phyloP scores from a whole-genome alignment of 2,888 invertebrate species.

The Stenchaetothrips biformis region DNA sequence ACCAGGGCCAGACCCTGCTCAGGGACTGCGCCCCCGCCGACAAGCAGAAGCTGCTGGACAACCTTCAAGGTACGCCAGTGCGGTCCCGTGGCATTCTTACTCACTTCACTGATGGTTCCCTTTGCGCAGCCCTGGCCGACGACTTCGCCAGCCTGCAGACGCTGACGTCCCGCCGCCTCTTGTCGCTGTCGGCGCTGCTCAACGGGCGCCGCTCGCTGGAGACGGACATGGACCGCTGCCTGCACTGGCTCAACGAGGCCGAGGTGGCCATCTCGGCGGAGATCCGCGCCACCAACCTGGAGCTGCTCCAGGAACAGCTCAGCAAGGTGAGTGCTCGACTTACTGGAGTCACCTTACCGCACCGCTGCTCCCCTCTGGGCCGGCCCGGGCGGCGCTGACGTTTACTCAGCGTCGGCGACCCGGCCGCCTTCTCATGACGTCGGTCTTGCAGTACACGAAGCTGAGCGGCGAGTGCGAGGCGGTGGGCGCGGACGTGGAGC shows the following conservation, averaged over 20 bases:
- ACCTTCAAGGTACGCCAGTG: conserved; percentile 39
- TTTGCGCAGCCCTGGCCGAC: conserved; percentile 63
- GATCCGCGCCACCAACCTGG: conserved; percentile 71
- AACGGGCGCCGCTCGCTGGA: conserved; percentile 78
- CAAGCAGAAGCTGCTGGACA: conserved; percentile 41
- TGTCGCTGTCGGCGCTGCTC: conserved; percentile 65
- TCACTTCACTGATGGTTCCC: conserved; percentile 35
- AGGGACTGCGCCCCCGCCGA: conserved; percentile 72
- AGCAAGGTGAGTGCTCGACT: conserved; percentile 53
- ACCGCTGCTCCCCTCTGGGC: too few species aligned
- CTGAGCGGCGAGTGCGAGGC: conserved; percentile 68
- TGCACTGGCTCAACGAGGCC: conserved; percentile 85
- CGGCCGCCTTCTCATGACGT: neutral
- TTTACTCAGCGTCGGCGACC: too few species aligned
- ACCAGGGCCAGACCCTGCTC: conserved; percentile 68
- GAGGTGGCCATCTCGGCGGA: conserved; percentile 81
- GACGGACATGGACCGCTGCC: conserved; percentile 70
- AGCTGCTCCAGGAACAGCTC: conserved; percentile 79
- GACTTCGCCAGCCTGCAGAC: conserved; percentile 68
- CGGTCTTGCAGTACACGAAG: conserved; percentile 58
- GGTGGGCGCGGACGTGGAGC: conserved; percentile 65
- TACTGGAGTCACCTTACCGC: neutral
- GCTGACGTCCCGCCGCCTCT: conserved; percentile 60
- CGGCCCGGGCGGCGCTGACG: neutral
- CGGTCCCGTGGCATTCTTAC: too few species aligned